Conservation (phyloP, 2,113 vertebrate genomes). For the Ptyas mucosa region DNA sequence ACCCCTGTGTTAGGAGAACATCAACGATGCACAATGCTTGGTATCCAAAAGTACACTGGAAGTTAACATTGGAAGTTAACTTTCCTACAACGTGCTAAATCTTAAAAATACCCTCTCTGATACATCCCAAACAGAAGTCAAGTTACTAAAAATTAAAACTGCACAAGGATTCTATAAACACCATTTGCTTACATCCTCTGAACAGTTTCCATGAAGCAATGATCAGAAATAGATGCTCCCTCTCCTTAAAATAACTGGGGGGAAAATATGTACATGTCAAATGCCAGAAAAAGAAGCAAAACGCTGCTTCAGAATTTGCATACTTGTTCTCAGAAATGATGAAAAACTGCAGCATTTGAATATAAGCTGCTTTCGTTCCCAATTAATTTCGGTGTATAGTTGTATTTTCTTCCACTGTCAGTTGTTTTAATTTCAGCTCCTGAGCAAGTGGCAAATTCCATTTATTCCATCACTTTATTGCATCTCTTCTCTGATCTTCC, state of each 20-base stretch:
- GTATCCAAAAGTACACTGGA: background rate
- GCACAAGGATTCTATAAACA: background rate
- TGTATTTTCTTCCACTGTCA: background rate
- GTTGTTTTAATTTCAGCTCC: background rate
- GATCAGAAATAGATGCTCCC: background rate
- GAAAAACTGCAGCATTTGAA: background rate
- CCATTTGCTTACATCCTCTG: background rate
- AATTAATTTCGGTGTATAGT: background rate
- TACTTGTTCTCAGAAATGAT: background rate
- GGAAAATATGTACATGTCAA: background rate
- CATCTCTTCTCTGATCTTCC: background rate
- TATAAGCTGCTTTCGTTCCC: background rate
- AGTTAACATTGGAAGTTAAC: background rate
- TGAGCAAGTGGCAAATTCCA: background rate
- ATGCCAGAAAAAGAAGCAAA: background rate
- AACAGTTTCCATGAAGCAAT: background rate
- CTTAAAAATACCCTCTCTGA: background rate
- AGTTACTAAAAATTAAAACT: background rate
- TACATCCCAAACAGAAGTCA: background rate
- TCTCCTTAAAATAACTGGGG: background rate
- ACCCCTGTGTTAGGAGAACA: background rate
- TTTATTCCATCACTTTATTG: background rate
- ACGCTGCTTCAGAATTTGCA: background rate
- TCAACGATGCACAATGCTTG: background rate
- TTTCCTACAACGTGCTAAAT: background rate